Conservation (phyloP, 2,113 vertebrate species). For the Apeltes quadracus region DNA sequence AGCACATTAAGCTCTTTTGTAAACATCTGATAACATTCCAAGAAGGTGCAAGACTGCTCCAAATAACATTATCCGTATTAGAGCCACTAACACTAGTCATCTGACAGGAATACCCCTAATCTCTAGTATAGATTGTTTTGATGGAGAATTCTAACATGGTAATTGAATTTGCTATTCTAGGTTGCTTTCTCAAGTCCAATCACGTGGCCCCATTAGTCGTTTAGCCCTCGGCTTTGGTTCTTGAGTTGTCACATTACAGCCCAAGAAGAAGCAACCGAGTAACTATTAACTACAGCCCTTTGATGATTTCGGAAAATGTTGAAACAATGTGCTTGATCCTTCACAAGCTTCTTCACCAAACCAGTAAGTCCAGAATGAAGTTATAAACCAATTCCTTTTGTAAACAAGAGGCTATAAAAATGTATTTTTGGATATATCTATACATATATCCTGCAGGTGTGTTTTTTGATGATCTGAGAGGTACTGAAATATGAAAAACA, state of each 20-base stretch:
- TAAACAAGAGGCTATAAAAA: slow-evolving; percentile 29
- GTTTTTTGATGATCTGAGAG: too few relatives aligned
- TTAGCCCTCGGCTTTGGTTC: slow-evolving; percentile 69
- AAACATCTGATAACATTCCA: slow-evolving; percentile 83
- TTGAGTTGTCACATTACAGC: slow-evolving; percentile 56
- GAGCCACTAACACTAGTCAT: slow-evolving; percentile 77
- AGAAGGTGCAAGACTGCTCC: slow-evolving; percentile 66
- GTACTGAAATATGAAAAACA: too few relatives aligned
- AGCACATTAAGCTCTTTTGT: slow-evolving; percentile 79
- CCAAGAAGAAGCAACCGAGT: slow-evolving; percentile 58
- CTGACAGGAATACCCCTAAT: slow-evolving; percentile 82
- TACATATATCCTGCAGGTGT: neutral
- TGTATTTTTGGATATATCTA: too few relatives aligned
- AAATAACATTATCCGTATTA: slow-evolving; percentile 78
- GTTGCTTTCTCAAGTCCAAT: slow-evolving; percentile 73
- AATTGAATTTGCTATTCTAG: slow-evolving; percentile 82
- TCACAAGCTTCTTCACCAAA: slow-evolving; percentile 42
- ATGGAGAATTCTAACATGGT: slow-evolving; percentile 84
- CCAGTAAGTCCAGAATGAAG: slow-evolving; percentile 33
- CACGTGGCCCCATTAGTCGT: slow-evolving; percentile 77
- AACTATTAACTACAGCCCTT: slow-evolving; percentile 68
- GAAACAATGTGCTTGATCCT: slow-evolving; percentile 68
- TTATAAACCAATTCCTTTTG: slow-evolving; percentile 21
- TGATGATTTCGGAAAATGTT: slow-evolving; percentile 76
- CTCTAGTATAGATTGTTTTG: slow-evolving; percentile 85